Evolutionary conservation across 2,113 vertebrate species (phyloP), one percentile per base, ranked within the genome.

Genomic region (Paedocypris sp.): DNA sequence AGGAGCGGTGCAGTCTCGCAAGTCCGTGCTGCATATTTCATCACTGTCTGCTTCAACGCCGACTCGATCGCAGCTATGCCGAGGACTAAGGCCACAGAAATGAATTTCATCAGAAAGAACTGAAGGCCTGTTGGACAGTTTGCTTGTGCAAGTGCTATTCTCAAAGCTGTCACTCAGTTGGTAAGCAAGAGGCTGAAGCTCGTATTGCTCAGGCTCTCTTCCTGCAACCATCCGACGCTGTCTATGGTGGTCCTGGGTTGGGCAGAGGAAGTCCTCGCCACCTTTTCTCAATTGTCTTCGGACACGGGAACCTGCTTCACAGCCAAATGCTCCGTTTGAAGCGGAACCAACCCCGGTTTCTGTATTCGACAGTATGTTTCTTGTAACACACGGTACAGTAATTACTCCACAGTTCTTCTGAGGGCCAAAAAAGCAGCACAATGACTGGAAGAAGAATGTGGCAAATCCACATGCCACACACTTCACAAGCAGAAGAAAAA

Each of bases 131-230:
- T 98, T 96, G 71, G 93, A 97, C 66, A 98, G 79, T 75, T 94
- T 98, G 73, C 94, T 98, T 42, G 94, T 97, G 71, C 91, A 94
- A 10, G 93, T 98, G 85, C 94, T 98, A 75, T 96, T 98, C 71
- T 98, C 94, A 64, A 97, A 98, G 69, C 94, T 98, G 82, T 97
- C 92, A 0, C 91, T 98, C 39, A 92, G 79, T 53, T 91, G 90
- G 48, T 89, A 86, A 12, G 91, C 90, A 69, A 98, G 53, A 10
- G 94, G 93, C 74, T 94, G 94, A 28, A 98, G 85, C 80, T 98
- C 94, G 0, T 94, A 97, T 39, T 97, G 93, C 70, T 98, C 93
- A 0, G 88, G 86, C 36, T 86, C 86, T 13, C 73, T 75, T n/a
- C 82, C 86, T 12, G 67, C 67, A 15, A 54, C 66, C 3, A 43